A percentile compares a stretch with the other conserved stretches of the same genome.
Evolutionary conservation across 2,113 vertebrate species (phyloP).

Genomic region (Isichthys henryi): DNA sequence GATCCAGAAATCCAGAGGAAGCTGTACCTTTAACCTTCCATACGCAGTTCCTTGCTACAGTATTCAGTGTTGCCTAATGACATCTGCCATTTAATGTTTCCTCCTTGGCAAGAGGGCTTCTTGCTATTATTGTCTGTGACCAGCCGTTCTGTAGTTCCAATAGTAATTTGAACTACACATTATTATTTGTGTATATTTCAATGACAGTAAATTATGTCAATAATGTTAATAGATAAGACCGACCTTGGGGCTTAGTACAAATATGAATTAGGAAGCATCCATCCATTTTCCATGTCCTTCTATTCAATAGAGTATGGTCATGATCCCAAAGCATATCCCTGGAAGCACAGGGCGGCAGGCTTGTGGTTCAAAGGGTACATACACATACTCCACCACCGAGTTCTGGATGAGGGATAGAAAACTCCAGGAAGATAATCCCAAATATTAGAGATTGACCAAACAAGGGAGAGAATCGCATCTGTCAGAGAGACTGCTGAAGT

Average conservation of each 20-base stretch:
- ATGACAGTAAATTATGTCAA: neutral
- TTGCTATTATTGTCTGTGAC: neutral
- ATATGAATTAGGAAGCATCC: neutral
- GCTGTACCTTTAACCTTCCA: neutral
- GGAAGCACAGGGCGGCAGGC: neutral
- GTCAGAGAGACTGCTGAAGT: neutral
- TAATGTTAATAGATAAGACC: neutral
- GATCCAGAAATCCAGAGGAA: neutral
- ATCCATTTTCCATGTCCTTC: neutral
- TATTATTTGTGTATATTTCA: neutral
- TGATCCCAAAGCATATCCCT: neutral
- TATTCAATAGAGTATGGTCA: neutral
- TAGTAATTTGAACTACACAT: neutral
- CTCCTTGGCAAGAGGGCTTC: neutral
- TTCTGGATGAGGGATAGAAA: neutral
- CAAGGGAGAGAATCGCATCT: neutral
- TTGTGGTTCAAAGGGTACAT: neutral
- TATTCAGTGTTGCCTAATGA: neutral
- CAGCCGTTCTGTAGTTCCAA: neutral
- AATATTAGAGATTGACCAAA: no score
- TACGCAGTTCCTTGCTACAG: neutral
- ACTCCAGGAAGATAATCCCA: neutral
- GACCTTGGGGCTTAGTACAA: neutral
- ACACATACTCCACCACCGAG: neutral
- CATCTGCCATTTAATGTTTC: slow-evolving; percentile 19